phyloP scores from a whole-genome alignment of 2,113 vertebrate genomes.

The Riparia riparia region DNA sequence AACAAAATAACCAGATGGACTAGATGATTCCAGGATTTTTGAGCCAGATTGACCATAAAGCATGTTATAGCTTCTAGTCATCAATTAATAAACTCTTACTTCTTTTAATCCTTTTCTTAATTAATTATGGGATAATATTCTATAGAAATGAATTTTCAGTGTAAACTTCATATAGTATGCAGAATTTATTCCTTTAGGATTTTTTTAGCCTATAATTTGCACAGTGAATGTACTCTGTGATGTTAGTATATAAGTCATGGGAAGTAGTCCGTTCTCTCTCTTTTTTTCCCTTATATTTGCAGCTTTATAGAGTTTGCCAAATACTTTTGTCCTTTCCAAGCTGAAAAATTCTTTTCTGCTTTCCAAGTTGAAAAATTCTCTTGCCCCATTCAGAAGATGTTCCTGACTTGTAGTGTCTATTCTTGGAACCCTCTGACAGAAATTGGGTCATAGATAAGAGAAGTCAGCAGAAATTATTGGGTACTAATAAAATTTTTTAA shows the following conservation, averaged over 20 bases:
- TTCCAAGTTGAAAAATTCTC: background rate
- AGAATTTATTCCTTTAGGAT: background rate
- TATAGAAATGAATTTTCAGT: background rate
- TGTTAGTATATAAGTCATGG: background rate
- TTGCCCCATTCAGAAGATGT: background rate
- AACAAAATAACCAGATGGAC: background rate
- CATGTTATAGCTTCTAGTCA: background rate
- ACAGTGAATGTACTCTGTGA: background rate
- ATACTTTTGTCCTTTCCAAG: background rate
- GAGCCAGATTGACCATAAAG: background rate
- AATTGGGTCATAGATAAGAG: background rate
- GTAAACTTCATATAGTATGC: background rate
- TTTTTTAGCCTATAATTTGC: background rate
- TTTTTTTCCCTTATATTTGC: background rate
- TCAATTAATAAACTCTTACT: background rate
- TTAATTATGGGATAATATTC: background rate
- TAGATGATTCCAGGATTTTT: background rate
- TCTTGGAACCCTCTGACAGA: background rate
- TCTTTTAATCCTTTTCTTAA: background rate
- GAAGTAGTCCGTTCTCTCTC: background rate
- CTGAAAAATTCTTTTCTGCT: background rate
- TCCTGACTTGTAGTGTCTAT: background rate
- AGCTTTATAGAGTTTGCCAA: rapidly evolving
- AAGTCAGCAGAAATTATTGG: background rate
- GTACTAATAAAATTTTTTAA: background rate